Percentiles rank a stretch among this genome's conserved stretches.
These are phyloP conservation scores for Actinia tenebrosa DNA, from an alignment of 64 coral and sea anemone species.

Conservation along the genomic window DNA sequence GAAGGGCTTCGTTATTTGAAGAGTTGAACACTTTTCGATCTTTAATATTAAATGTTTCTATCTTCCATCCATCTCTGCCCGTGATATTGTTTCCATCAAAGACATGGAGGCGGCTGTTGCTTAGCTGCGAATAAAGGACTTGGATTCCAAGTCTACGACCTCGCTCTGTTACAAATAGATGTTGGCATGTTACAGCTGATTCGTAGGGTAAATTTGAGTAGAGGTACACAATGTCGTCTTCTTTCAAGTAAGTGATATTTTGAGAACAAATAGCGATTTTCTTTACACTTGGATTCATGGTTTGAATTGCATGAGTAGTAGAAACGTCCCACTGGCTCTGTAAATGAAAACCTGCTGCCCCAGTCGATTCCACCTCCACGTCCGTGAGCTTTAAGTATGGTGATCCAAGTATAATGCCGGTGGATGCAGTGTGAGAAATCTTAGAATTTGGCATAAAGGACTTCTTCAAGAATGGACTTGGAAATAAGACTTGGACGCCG, in stretches of 20 bases:
- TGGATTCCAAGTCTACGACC: slow-evolving; percentile 54
- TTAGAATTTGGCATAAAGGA: slow-evolving; percentile 50
- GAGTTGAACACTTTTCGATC: slow-evolving; percentile 48
- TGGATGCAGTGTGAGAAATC: slow-evolving; percentile 43
- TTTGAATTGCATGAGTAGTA: slow-evolving; percentile 20
- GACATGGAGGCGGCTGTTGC: not conserved
- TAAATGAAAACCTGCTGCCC: slow-evolving; percentile 33
- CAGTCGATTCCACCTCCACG: slow-evolving; percentile 23
- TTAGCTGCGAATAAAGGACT: slow-evolving; percentile 16
- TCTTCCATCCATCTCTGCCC: slow-evolving; percentile 15
- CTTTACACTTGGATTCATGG: slow-evolving; percentile 26
- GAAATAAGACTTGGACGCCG: slow-evolving; percentile 49
- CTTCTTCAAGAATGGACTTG: slow-evolving; percentile 1
- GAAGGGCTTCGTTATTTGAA: not conserved
- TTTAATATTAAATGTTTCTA: slow-evolving; percentile 19
- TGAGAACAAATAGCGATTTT: slow-evolving; percentile 22
- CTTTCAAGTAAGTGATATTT: slow-evolving; percentile 35
- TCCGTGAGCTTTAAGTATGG: slow-evolving; percentile 36
- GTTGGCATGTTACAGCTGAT: slow-evolving; percentile 18
- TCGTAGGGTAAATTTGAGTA: not conserved
- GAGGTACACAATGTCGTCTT: slow-evolving; percentile 11
- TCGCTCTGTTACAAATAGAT: slow-evolving; percentile 21
- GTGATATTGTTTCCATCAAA: slow-evolving; percentile 43
- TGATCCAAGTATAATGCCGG: slow-evolving; percentile 30
- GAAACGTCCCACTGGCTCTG: slow-evolving; percentile 32